Evolutionary conservation across 2,888 invertebrate species (phyloP).

Genomic region (Leptopilina myrica): DNA sequence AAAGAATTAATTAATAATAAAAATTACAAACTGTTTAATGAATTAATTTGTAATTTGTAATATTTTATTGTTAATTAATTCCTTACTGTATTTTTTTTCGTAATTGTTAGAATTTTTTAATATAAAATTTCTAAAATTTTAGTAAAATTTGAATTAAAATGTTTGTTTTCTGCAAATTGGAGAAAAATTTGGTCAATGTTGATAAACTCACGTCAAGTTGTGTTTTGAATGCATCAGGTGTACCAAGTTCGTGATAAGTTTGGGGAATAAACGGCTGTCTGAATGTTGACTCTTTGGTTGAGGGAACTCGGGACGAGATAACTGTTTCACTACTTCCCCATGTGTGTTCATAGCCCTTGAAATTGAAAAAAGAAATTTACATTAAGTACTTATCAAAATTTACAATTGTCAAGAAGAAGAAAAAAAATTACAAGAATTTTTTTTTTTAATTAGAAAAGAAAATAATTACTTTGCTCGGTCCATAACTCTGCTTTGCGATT

Average conservation of each 20-base stretch:
- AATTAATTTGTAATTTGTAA: too few relatives aligned
- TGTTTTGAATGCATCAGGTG: constrained; percentile 76
- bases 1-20: too few relatives aligned
- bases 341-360: constrained; percentile 70
- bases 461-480: constrained; percentile 73
- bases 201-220: constrained; percentile 76
- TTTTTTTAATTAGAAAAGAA: not conserved
- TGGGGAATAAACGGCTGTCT: constrained; percentile 73
- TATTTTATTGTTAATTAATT: too few relatives aligned
- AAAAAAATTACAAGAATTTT: not conserved
- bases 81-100: too few relatives aligned
- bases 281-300: constrained; percentile 73
- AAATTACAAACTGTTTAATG: too few relatives aligned
- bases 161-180: not conserved
- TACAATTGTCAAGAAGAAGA: not conserved
- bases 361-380: constrained; percentile 53
- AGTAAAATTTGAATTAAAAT: too few relatives aligned
- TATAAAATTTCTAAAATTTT: too few relatives aligned
- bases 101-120: too few relatives aligned
- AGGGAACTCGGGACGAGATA: constrained; percentile 71
- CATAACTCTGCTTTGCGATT: constrained; percentile 76
- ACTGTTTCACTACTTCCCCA: constrained; percentile 74
- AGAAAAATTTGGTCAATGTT: not conserved
- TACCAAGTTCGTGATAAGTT: constrained; percentile 71
- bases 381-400: too few relatives aligned